Evolutionary conservation across 2,797 vertebrate genomes (phyloP), one percentile per base, ranked within the genome.

Genomic region (Chelidonichthys spinosus): DNA sequence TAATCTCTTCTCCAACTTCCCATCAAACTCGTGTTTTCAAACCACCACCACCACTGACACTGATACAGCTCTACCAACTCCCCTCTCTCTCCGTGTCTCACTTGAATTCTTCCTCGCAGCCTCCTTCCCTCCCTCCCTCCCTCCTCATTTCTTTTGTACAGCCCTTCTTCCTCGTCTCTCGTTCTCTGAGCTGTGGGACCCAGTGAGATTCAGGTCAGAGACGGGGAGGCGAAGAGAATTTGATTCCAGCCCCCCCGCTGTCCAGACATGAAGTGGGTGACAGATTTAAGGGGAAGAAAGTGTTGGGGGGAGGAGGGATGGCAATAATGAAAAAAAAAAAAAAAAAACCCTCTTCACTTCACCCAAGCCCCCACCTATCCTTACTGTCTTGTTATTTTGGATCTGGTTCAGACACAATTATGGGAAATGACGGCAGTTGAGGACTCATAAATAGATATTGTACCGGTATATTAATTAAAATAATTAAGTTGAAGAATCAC

Each of bases 171-270:
- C 49, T 61, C 70, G 56, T 40, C 37, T 64, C 67, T 40, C 33
- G 58, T 61, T 65, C 55, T 77, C 69, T 85, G 77, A 86, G 81
- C 83, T 76, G 70, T 85, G 83, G 82, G 79, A 67, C 76, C 73
- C 81, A 85, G 76, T 79, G 63, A 85, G 80, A 93, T 93, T 92
- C 90, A 93, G 93, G 93, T 94, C 93, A 94, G 89, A 82, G 79
- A 88, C 56, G 77, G 69, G 85, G 76, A 92, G 81, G 89, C 89
- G 74, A 81, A 90, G 89, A 92, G 81, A 94, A 93, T 92, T 90
- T 72, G 87, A 93, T 93, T 93, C 88, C 55, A 87, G 73, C 82
- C 79, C 87, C 82, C 88, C 25, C 42, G 78, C 91, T 87, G 91
- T 85, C 86, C 85, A 87, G 85, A 93, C 90, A 92, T 85, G 92